phyloP scores from a whole-genome alignment of 2,888 invertebrate genomes.

The Macaria liturata region DNA sequence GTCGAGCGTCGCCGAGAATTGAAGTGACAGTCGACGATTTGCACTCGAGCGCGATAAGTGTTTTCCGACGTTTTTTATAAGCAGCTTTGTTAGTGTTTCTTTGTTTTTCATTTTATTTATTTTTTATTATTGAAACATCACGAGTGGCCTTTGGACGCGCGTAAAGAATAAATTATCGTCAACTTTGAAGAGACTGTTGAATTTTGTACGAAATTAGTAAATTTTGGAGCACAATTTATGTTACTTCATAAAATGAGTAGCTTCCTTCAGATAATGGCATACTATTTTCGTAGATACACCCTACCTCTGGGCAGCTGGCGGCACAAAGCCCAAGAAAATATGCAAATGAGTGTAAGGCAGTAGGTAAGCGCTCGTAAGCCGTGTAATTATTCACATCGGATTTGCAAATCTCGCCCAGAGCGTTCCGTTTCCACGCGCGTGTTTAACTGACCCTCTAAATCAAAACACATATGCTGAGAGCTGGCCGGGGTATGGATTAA shows the following conservation, averaged over 20 bases:
- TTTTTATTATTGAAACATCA: constrained; percentile 41
- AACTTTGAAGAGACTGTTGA: constrained; percentile 25
- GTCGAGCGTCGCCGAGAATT: constrained; percentile 68
- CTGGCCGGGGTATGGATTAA: constrained; percentile 74
- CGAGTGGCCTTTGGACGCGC: constrained; percentile 30
- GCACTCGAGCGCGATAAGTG: constrained; percentile 81
- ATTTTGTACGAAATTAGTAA: constrained; percentile 16
- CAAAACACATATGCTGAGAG: constrained; percentile 82
- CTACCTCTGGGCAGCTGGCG: constrained; percentile 50
- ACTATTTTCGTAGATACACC: constrained; percentile 41
- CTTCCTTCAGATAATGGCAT: constrained; percentile 17
- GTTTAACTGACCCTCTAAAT: constrained; percentile 82
- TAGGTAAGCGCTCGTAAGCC: constrained; percentile 82
- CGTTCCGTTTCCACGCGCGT: constrained; percentile 73
- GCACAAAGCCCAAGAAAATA: constrained; percentile 80
- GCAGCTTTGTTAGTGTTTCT: constrained; percentile 73
- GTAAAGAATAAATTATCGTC: constrained; percentile 11
- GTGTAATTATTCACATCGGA: constrained; percentile 82
- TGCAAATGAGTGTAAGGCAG: constrained; percentile 81
- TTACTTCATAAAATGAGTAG: neutral
- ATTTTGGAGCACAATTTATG: neutral
- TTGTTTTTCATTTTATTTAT: constrained; percentile 54
- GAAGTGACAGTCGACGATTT: constrained; percentile 81
- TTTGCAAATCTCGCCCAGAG: constrained; percentile 78
- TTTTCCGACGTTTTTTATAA: constrained; percentile 77